Percentiles rank a stretch among this genome's conserved stretches.
phyloP scores from a whole-genome alignment of 1,140 invertebrate species.

The Bombus pyrosoma region DNA sequence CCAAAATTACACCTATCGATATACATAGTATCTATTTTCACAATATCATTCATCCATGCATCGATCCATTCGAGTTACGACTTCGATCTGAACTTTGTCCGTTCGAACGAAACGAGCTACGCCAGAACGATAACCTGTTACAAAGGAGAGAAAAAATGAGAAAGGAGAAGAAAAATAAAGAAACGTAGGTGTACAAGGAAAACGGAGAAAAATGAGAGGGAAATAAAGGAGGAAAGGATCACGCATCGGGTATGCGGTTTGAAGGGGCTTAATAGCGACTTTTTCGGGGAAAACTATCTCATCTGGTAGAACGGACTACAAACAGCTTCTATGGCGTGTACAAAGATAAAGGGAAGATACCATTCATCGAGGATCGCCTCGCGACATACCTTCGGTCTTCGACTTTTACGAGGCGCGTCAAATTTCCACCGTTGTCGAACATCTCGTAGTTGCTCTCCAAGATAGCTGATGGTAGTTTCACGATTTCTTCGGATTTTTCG shows the following conservation, averaged over 20 bases:
- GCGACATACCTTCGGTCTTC: slow-evolving; percentile 4
- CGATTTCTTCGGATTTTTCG: neutral
- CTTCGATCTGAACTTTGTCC: too few species aligned
- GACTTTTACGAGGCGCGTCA: slow-evolving; percentile 49
- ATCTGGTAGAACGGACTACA: slow-evolving; percentile 17
- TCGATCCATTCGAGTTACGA: too few species aligned
- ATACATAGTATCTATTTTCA: too few species aligned
- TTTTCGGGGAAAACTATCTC: slow-evolving; percentile 46
- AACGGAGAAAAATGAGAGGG: too few species aligned
- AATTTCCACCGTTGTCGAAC: slow-evolving; percentile 48
- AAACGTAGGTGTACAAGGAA: neutral
- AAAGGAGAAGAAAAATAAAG: too few species aligned
- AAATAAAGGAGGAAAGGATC: slow-evolving; percentile 14
- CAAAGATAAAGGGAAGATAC: slow-evolving; percentile 56
- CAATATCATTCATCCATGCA: too few species aligned
- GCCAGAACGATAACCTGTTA: neutral
- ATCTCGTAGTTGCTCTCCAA: slow-evolving; percentile 11
- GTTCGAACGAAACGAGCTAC: too few species aligned
- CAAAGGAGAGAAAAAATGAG: neutral
- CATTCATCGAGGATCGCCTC: slow-evolving; percentile 29
- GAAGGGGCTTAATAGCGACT: slow-evolving; percentile 17
- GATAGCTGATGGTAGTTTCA: slow-evolving; percentile 33
- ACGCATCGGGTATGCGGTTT: slow-evolving; percentile 6
- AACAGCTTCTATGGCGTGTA: slow-evolving; percentile 15
- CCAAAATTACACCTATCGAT: too few species aligned